Base-by-base conservation (phyloP, 2,888 invertebrate species). In the Scelioninae gen. 1 region DNA sequence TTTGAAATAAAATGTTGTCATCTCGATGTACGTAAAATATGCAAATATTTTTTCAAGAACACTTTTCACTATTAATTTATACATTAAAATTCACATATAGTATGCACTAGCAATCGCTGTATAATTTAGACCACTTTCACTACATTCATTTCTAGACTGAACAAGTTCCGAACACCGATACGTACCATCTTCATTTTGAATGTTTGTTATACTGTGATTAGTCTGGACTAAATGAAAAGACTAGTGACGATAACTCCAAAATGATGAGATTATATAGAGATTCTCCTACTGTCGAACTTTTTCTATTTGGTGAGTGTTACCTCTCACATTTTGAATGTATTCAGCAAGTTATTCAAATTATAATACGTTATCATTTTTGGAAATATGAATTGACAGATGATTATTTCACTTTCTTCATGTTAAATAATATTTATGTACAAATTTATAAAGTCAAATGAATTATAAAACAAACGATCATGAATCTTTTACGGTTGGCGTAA, bases 131-230 rank as follows among this genome's bases (percentile, higher is more conserved):
- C 4, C 23, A 23, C 23, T 23, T 23, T 23, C 23, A 23, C 23
- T 23, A 2, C 1, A 23, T 23, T 2, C 23, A 2, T 23, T 23
- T 23, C 4, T 23, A 23, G 4, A 23, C 23, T 23, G 23, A 23
- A 23, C 2, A 23, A 23, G 23, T 49, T 49, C 49, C 7, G 49
- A 49, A 6, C 49, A 49, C 49, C 10, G 49, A 55, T 32, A 55
- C 55, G 34, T 55, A 55, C 55, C 55, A 55, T n/a, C 8, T 55
- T 62, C 60, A 62, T 62, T 43, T 62, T 34, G 29, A 43, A 60
- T 23, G 40, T 60, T 8, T 23, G 23, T 60, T 62, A 45, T 5
- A 23, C 23, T 45, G 11, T 62, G 60, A 60, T 45, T 31, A 62
- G 45, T 31, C 13, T 45, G 13, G 31, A 31, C 45, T 31, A 45